Conservation (phyloP, 2,888 invertebrate genomes). For the Orchestes rusci region DNA sequence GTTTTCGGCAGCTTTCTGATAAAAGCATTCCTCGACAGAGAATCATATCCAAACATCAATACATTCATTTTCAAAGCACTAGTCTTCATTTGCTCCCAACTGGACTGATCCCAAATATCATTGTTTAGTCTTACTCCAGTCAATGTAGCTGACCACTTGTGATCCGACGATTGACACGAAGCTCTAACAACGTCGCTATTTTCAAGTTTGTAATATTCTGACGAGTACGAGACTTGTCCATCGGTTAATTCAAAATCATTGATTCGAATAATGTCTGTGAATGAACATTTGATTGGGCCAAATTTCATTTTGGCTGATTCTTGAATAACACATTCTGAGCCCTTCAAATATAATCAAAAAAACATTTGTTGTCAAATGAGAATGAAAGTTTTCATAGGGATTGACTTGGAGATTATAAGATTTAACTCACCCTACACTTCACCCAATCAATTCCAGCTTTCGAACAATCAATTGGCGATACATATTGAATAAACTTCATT, state of each 20-base stretch:
- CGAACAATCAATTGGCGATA: constrained; percentile 59
- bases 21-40: constrained; percentile 75
- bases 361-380: background rate
- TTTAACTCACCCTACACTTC: constrained; percentile 55
- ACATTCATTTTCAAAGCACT: constrained; percentile 58
- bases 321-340: constrained; percentile 48
- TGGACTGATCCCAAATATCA: constrained; percentile 40
- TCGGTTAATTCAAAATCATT: constrained; percentile 55
- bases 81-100: constrained; percentile 46
- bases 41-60: constrained; percentile 83
- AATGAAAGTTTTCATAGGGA: background rate
- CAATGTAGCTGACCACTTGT: constrained; percentile 60
- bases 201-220: constrained; percentile 54
- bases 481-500: constrained; percentile 59
- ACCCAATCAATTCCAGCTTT: constrained; percentile 66
- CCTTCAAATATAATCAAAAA: no score
- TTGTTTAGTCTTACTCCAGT: constrained; percentile 53
- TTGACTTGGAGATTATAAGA: background rate
- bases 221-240: constrained; percentile 47
- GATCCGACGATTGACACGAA: constrained; percentile 50
- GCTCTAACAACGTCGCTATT: constrained; percentile 64
- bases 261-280: constrained; percentile 63
- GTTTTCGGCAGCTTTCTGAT: constrained; percentile 71
- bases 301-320: constrained; percentile 43
- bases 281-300: constrained; percentile 49